Base-by-base conservation (phyloP, 1,140 invertebrate species). In the Apis laboriosa region DNA sequence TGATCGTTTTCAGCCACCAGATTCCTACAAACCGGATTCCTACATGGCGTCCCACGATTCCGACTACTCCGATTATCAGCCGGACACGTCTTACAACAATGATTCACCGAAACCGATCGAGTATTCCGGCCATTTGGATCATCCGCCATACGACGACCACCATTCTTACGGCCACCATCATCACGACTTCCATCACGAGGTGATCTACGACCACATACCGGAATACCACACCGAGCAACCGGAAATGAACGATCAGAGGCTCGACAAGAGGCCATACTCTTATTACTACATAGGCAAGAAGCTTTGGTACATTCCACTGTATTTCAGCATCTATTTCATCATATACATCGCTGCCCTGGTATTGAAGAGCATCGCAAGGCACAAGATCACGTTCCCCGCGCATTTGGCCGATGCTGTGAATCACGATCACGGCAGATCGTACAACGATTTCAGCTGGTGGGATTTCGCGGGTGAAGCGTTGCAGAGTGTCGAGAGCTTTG, bases 271-370 rank as follows among this genome's bases (percentile, higher is more conserved):
- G 83, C 94, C 95, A 9, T 97, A 97, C 94, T 97, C 96, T 90
- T 97, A 97, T 92, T 97, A 97, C 90, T 97, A 96, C 89, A 95
- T 97, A 85, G 97, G 97, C 0, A 96, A 96, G 81, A 97, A 97
- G 89, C 94, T 97, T 5, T 98, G 97, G 96, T 98, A 97, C 88
- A 94, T 97, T 66, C 97, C 97, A 0, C 90, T 98, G 19, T 97
- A 97, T 90, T 97, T 97, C 89, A 97, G 97, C 80, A 96, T 97
- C n/a, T 98, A 97, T 87, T 97, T 97, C 88, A 96, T 97, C 80
- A 95, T 97, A 80, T 98, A 97, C 86, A 96, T 98, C 4, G 96
- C 96, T 5, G 96, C 96, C 61, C 93, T 98, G 13, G 96, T 98
- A 70, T 93, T 97, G 4, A 97, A 97, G 91, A 97, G 97, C 12